Evolutionary conservation across 2,797 vertebrate species (phyloP).

Genomic region (Lophotriccus pileatus): DNA sequence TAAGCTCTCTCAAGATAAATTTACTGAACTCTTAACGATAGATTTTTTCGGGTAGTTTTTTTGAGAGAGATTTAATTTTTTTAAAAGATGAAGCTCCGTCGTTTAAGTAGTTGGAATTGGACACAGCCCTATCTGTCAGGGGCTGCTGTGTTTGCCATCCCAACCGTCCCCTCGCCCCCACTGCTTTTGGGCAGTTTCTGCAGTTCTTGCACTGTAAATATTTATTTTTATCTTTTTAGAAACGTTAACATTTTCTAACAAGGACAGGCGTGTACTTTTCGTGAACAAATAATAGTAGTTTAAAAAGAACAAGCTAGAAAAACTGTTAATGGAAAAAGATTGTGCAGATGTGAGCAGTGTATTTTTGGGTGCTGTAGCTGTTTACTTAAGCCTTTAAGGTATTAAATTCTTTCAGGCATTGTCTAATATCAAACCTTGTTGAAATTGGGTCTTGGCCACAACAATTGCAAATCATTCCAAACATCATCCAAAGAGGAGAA

Average conservation of each 20-base stretch:
- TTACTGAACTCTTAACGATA: neutral
- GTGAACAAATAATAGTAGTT: neutral
- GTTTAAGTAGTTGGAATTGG: neutral
- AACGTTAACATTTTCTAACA: neutral
- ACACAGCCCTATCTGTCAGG: too few species aligned
- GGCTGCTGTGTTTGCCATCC: neutral
- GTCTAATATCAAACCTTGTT: neutral
- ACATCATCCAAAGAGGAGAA: neutral
- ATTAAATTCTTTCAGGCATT: neutral
- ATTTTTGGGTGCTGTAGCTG: neutral
- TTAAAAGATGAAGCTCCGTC: neutral
- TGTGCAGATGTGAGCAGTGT: neutral
- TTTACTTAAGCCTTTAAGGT: neutral
- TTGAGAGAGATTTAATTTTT: neutral
- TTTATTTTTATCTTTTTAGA: neutral
- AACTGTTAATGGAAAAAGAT: neutral
- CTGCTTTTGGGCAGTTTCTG: neutral
- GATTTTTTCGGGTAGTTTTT: neutral
- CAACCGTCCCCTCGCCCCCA: fast-evolving
- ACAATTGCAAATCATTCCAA: neutral
- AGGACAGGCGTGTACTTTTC: neutral
- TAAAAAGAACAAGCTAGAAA: neutral
- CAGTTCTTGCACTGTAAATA: neutral
- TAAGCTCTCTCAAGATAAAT: neutral
- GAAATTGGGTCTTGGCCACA: neutral